Percentiles rank a stretch among this genome's conserved stretches.
Conservation (phyloP, 2,113 vertebrate species). For the Picathartes gymnocephalus region DNA sequence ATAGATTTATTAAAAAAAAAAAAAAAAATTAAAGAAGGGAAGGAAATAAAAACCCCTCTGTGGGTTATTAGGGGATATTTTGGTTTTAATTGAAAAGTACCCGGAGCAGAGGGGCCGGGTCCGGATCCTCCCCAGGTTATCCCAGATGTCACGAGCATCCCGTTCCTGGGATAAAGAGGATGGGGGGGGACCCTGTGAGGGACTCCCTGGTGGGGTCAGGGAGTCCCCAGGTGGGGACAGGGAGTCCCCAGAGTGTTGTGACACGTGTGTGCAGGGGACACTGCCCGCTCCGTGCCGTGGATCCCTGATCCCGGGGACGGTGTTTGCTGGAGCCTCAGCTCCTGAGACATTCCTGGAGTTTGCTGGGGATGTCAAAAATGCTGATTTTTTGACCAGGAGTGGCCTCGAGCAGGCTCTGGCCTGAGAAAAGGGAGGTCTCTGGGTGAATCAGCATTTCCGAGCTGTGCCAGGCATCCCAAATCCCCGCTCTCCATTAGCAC, state of each 20-base stretch:
- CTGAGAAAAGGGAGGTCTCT: conserved; percentile 32
- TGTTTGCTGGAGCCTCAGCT: accelerated
- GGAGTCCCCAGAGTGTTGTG: background rate
- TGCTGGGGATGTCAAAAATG: background rate
- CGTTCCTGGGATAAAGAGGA: background rate
- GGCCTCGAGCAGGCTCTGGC: background rate
- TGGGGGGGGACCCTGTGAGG: background rate
- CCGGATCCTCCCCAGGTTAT: accelerated
- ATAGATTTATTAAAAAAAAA: background rate
- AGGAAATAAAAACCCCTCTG: background rate
- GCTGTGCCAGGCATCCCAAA: conserved; percentile 65
- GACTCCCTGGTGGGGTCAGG: background rate
- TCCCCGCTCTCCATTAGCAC: conserved; percentile 69
- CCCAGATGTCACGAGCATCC: accelerated
- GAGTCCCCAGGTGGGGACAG: background rate
- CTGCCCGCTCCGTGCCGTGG: accelerated
- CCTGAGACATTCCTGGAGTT: background rate
- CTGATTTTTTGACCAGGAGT: background rate
- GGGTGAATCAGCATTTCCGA: conserved; percentile 72
- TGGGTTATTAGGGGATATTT: conserved; percentile 16
- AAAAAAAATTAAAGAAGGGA: background rate
- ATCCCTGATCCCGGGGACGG: background rate
- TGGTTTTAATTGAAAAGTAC: conserved; percentile 15
- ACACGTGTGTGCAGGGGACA: background rate
- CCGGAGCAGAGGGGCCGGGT: background rate